Conservation (phyloP, 1,140 invertebrate species). For the Popillia japonica region DNA sequence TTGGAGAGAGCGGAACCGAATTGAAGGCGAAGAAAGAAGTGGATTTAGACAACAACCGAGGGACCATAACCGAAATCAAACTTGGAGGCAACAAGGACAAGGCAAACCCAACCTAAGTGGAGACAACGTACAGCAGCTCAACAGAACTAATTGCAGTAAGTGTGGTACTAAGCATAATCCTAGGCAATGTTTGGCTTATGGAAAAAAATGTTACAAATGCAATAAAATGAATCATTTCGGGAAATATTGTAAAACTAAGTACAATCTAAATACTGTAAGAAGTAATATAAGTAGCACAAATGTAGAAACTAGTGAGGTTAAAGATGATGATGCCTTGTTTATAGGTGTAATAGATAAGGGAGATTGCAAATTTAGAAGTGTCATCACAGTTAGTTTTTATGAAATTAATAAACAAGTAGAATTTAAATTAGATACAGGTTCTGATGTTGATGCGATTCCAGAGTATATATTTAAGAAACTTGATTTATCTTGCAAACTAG, state of each 20-base stretch:
- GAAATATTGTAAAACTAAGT: neutral
- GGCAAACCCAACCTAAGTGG: neutral
- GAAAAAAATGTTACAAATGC: constrained; percentile 21
- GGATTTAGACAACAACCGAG: neutral
- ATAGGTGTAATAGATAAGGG: neutral
- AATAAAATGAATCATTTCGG: constrained; percentile 6
- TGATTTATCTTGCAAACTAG: neutral
- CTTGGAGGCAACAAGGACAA: neutral
- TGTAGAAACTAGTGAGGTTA: neutral
- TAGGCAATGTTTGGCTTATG: neutral
- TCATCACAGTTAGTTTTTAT: neutral
- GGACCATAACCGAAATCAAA: neutral
- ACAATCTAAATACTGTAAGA: neutral
- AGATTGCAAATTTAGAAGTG: neutral
- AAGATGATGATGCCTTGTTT: neutral
- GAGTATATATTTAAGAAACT: constrained; percentile 6
- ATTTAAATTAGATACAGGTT: constrained; percentile 21
- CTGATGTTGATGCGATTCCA: neutral
- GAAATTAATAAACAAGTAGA: neutral
- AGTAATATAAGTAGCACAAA: neutral
- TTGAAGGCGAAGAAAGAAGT: neutral
- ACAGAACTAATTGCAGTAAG: neutral
- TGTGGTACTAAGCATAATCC: constrained; percentile 4
- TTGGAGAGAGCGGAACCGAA: too few species aligned
- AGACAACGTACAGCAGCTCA: neutral